phyloP scores from a whole-genome alignment of 1,140 invertebrate genomes.

The Chironomus striatipennis region DNA sequence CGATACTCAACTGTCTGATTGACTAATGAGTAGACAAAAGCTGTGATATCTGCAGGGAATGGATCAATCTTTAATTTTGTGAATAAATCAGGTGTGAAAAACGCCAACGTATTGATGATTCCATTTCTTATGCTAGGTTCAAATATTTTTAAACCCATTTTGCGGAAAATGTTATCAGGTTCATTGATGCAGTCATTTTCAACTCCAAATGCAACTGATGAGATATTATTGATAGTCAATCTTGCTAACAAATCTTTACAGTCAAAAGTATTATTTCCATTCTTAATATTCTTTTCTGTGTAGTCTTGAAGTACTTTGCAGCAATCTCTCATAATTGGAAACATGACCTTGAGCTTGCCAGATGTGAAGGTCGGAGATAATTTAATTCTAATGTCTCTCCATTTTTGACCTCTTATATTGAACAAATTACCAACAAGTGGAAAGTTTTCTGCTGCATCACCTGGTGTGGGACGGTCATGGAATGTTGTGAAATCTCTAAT shows the following conservation, averaged over 20 bases:
- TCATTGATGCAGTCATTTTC: constrained; percentile 33
- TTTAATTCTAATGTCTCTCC: constrained; percentile 38
- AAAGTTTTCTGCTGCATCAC: constrained; percentile 32
- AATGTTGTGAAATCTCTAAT: constrained; percentile 41
- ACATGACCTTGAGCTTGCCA: constrained; percentile 45
- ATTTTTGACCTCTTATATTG: constrained; percentile 36
- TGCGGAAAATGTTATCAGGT: constrained; percentile 31
- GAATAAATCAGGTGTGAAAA: constrained; percentile 29
- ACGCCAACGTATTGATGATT: constrained; percentile 27
- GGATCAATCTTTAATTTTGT: constrained; percentile 27
- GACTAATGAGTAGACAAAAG: constrained; percentile 33
- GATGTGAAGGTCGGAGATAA: constrained; percentile 43
- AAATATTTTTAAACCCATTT: constrained; percentile 32
- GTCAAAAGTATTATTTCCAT: constrained; percentile 28
- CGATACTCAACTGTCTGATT: constrained; percentile 33
- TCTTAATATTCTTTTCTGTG: constrained; percentile 27
- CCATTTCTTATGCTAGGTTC: constrained; percentile 24
- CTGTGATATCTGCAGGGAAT: constrained; percentile 27
- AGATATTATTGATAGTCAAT: constrained; percentile 35
- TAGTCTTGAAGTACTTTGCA: constrained; percentile 29
- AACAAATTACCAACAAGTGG: constrained; percentile 37
- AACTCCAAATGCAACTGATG: constrained; percentile 38
- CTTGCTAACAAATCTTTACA: constrained; percentile 31
- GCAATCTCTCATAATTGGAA: constrained; percentile 37
- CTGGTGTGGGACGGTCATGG: constrained; percentile 31